Base-by-base conservation (phyloP, 2,888 invertebrate species). In the Cyrtodaria siliqua region DNA sequence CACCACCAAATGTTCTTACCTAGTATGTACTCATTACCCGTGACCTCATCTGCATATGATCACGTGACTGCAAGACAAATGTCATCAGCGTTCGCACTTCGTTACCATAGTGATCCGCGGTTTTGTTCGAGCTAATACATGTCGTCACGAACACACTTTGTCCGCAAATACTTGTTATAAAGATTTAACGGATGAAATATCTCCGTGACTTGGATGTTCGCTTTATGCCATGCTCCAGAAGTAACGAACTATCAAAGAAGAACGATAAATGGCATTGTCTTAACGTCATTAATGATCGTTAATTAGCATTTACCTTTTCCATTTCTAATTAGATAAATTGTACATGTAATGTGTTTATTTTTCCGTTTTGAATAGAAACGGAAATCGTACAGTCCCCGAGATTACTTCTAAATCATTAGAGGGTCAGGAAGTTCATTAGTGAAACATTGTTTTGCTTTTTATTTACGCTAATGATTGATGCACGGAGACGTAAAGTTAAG, bases 331-430 rank as follows among this genome's bases (percentile, higher is more conserved):
- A 60, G 60, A 38, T 61, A 49, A 76, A 76, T 63, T 55, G 67
- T 57, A 61, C 71, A 72, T 66, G 42, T 71, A 71, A 76, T 76
- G 71, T 59, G 62, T 71, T 76, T 68, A 76, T 76, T 76, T 76
- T 76, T 76, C 76, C 67, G 76, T 66, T 76, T 76, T 68, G 62
- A 61, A 67, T 73, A 61, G 56, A 55, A 55, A 52, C 59, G 79
- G 79, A 79, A 74, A 79, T 59, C 66, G 53, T 59, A 44, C 55
- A 53, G 63, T 63, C 63, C 60, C 20, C 53, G 52, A 50, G 33
- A 26, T 40, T 50, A 52, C 26, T 52, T 40, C 38, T n/a, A 52
- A 53, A 33, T 52, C 63, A 63, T 63, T 53, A 63, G 63, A 23
- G 24, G 55, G 26, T 27, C 55, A 40, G 64, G 64, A 64, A 64